phyloP scores from a whole-genome alignment of 2,797 vertebrate genomes.

The Mus minutoides region DNA sequence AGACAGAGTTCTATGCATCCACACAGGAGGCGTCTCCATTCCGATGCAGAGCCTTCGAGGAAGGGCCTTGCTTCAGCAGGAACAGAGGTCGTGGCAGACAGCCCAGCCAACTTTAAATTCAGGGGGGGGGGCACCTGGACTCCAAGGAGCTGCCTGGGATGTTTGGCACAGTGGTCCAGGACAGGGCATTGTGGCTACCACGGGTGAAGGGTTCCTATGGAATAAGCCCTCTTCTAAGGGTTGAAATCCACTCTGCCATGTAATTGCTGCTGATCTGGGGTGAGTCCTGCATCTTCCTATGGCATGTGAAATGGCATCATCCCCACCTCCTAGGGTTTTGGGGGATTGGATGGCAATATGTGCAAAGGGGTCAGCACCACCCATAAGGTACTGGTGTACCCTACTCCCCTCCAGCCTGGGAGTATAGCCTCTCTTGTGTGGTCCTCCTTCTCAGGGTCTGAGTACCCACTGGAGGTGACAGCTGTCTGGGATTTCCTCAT shows the following conservation, averaged over 20 bases:
- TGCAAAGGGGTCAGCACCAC: not conserved
- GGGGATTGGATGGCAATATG: not conserved
- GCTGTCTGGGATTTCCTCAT: not conserved
- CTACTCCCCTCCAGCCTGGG: not conserved
- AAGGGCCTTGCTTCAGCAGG: not conserved
- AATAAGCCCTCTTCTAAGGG: not conserved
- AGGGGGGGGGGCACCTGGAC: not conserved
- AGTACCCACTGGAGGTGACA: not conserved
- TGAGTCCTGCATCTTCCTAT: not conserved
- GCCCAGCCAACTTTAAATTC: not conserved
- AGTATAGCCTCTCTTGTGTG: accelerated
- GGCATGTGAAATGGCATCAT: too few species aligned
- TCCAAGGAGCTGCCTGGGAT: not conserved
- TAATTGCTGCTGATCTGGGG: not conserved
- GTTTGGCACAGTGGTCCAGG: not conserved
- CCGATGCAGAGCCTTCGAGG: not conserved
- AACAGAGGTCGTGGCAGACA: not conserved
- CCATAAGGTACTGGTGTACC: not conserved
- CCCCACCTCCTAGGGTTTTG: not conserved
- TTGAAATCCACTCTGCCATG: not conserved
- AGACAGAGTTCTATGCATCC: not conserved
- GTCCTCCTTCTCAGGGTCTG: not conserved
- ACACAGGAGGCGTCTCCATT: not conserved
- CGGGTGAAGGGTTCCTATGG: not conserved
- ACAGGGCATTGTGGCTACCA: not conserved